Conservation (phyloP, 1,140 invertebrate genomes). For the Brachionus angularis region DNA sequence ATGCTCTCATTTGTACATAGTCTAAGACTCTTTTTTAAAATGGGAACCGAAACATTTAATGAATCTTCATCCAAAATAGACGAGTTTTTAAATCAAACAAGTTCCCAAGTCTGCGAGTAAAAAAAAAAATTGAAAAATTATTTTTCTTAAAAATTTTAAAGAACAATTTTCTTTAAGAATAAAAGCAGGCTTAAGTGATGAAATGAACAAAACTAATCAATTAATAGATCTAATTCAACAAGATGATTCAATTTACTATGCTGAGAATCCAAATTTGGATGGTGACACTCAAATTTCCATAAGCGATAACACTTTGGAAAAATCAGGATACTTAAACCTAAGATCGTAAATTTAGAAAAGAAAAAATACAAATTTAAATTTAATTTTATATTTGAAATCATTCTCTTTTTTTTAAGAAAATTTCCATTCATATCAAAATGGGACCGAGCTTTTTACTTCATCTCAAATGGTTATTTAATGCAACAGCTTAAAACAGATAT, state of each 20-base stretch:
- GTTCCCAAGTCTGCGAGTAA: slow-evolving; percentile 20
- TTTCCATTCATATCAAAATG: slow-evolving; percentile 30
- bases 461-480: slow-evolving; percentile 17
- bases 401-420: not conserved
- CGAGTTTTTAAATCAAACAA: slow-evolving; percentile 13
- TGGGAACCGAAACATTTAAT: slow-evolving; percentile 14
- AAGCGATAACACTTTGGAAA: slow-evolving; percentile 3
- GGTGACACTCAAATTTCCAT: not conserved
- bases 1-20: slow-evolving; percentile 32
- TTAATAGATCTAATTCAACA: slow-evolving; percentile 22
- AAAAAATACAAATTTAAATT: not conserved
- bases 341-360: slow-evolving; percentile 8
- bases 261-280: not conserved
- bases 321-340: slow-evolving; percentile 22
- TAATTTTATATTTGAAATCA: too few species aligned
- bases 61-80: slow-evolving; percentile 23
- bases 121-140: too few species aligned
- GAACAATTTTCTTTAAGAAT: not conserved
- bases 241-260: not conserved
- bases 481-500: slow-evolving; percentile 23
- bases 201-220: slow-evolving; percentile 23
- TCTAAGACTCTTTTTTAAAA: slow-evolving; percentile 23
- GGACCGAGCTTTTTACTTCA: slow-evolving; percentile 17
- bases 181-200: slow-evolving; percentile 11
- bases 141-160: too few species aligned